phyloP scores from a whole-genome alignment of 1,140 invertebrate species.

The Linepithema humile region DNA sequence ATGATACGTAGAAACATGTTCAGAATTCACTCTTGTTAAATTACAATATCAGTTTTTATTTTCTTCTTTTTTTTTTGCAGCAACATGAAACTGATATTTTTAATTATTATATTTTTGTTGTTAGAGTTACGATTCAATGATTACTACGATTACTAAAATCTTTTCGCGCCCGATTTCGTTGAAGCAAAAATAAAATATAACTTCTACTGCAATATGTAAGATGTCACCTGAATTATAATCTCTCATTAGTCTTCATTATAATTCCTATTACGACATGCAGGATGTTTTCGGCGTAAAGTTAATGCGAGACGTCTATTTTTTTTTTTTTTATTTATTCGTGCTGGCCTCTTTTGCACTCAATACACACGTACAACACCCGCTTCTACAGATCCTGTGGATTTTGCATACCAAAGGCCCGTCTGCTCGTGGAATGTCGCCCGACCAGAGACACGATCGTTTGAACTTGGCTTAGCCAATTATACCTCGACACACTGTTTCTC shows the following conservation, averaged over 20 bases:
- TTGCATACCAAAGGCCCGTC: conserved; percentile 66
- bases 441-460: conserved; percentile 60
- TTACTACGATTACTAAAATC: background rate
- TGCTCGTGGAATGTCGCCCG: conserved; percentile 53
- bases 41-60: background rate
- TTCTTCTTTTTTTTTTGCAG: background rate
- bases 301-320: conserved; percentile 18
- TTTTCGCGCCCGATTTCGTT: background rate
- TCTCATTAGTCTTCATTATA: too few relatives aligned
- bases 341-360: background rate
- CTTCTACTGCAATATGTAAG: background rate
- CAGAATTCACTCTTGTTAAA: background rate
- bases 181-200: background rate
- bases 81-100: background rate
- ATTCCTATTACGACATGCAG: background rate
- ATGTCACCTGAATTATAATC: background rate
- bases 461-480: conserved; percentile 70
- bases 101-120: background rate
- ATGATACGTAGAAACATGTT: background rate
- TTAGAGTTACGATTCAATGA: too few relatives aligned
- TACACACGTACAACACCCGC: background rate
- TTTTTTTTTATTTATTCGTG: background rate
- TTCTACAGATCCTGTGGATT: conserved; percentile 32
- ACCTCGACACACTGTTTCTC: conserved; percentile 30
- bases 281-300: background rate